Percentiles rank a stretch among this genome's conserved stretches.
These are phyloP conservation scores for Zaprionus lachaisei DNA, from an alignment of 1,140 invertebrate genomes.

Conservation along the genomic window DNA sequence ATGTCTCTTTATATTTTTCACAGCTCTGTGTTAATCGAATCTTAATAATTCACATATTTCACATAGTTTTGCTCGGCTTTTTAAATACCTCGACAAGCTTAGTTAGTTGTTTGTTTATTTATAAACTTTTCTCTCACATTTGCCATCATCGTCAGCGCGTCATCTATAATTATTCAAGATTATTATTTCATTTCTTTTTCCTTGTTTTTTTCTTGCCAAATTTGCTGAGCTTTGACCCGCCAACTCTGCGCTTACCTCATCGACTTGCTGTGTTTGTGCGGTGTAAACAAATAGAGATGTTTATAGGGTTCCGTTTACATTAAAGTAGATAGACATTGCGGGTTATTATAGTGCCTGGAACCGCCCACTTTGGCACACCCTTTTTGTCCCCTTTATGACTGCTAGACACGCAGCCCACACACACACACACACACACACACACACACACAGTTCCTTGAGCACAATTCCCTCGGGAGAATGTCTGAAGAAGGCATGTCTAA, in stretches of 20 bases:
- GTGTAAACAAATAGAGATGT: conserved; percentile 26
- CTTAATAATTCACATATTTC: conserved; percentile 4
- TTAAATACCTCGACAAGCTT: neutral
- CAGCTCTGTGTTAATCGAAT: conserved; percentile 23
- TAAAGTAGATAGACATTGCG: neutral
- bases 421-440: neutral
- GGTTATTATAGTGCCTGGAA: conserved; percentile 29
- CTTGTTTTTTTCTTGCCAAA: conserved; percentile 4
- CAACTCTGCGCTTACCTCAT: conserved; percentile 32
- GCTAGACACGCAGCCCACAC: conserved; percentile 30
- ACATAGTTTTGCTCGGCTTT: conserved; percentile 1
- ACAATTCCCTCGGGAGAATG: neutral
- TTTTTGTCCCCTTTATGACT: conserved; percentile 19
- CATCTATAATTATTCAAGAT: conserved; percentile 65
- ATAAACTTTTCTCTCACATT: conserved; percentile 11
- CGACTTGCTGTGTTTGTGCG: neutral
- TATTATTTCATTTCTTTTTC: conserved; percentile 47
- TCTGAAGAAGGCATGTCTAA: neutral
- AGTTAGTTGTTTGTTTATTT: conserved; percentile 9
- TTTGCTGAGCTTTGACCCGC: conserved; percentile 10
- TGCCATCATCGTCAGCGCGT: neutral
- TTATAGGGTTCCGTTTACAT: conserved; percentile 27
- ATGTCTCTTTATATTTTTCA: neutral
- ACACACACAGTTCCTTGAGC: conserved; percentile 22
- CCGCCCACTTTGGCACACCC: conserved; percentile 21